Evolutionary conservation across 1,140 invertebrate species (phyloP).

Genomic region (Ctenoplectra terminalis): DNA sequence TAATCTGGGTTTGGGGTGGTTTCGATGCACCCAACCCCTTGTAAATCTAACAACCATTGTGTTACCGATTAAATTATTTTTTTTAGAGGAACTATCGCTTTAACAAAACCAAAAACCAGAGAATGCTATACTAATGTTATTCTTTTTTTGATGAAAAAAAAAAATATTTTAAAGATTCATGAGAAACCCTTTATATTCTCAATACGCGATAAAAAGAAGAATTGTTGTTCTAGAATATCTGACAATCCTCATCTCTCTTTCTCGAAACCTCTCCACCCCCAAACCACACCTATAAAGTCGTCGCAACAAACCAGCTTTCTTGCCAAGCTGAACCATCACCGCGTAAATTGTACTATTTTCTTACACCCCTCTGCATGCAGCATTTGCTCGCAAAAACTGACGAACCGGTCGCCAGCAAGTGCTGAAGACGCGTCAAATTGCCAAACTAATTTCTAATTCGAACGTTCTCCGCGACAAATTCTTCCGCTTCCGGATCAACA

Average conservation of each 20-base stretch:
- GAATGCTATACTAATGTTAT: no score
- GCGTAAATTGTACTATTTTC: constrained; percentile 21
- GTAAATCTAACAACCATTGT: no score
- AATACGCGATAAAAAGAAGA: neutral
- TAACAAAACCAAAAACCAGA: no score
- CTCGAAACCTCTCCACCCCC: neutral
- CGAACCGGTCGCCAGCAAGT: neutral
- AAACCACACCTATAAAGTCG: neutral
- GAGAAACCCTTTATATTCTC: neutral
- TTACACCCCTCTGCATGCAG: neutral
- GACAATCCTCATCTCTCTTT: neutral
- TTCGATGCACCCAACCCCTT: no score
- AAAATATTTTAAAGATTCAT: no score
- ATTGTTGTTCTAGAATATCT: neutral
- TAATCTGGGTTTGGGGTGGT: no score
- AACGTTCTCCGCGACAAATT: neutral
- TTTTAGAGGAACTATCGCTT: no score
- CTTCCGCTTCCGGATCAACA: neutral
- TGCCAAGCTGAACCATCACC: neutral
- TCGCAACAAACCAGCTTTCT: neutral
- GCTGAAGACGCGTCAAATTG: neutral
- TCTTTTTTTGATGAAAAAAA: no score
- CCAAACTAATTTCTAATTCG: neutral
- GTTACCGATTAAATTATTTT: no score
- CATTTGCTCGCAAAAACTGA: constrained; percentile 1